Evolutionary conservation across 1,140 invertebrate genomes (phyloP), one percentile per base, ranked within the genome.

Genomic region (Drosophila ironensis): DNA sequence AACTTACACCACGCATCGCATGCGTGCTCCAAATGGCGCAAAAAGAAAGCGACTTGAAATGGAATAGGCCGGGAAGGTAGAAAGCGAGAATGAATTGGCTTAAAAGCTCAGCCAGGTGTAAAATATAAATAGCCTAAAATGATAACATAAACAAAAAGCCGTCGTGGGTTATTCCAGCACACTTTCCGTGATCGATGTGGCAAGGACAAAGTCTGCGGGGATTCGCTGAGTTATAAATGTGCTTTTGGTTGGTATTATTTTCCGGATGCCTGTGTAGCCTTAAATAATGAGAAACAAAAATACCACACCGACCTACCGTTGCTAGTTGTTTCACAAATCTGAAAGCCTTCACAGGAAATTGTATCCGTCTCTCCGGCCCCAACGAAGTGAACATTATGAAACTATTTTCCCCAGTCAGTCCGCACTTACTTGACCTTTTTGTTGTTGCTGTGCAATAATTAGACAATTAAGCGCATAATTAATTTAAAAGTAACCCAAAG

Each of bases 391-490:
- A 41, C 35, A 54, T n/a, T n/a, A 30, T 22, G 7, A 40, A 67
- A 68, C 61, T 22, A 16, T 8, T 24, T 33, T 52, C 7, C 17
- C 6, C 16, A 2, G 35, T 9, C 33, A 14, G 14, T n/a, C 12
- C 17, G 27, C n/a, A 17, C 30, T 24, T 25, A 12, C 12, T 38
- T 30, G 11, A 24, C 33, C 33, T 33, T 24, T 19, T 12, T 41
- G 19, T 38, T 45, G 53, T 42, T 71, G 24, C 25, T 54, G 22
- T 42, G 38, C 44, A 57, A 86, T 86, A 74, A 84, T 86, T 86
- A 67, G 59, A 80, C 71, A 80, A 84, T 86, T 86, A 80, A 74
- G 67, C 70, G 59, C 69, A 77, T 78, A 86, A 84, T 84, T 84
- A 78, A 80, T 86, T 74, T 71, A 74, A 78, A 74, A 74, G 52